Conservation (phyloP, 2,113 vertebrate species). For the Glareola pratincola region DNA sequence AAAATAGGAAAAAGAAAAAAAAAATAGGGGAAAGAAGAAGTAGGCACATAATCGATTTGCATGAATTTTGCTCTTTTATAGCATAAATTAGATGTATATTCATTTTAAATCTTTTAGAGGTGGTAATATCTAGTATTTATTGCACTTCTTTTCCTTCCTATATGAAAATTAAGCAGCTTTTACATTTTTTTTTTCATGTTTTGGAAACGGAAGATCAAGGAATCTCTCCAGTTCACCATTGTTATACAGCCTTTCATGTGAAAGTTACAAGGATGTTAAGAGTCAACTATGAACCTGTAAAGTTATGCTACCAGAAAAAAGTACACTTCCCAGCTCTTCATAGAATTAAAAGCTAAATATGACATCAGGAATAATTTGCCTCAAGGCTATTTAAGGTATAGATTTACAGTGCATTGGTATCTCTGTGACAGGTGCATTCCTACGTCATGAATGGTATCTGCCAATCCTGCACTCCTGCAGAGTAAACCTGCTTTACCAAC, state of each 20-base stretch:
- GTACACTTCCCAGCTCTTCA: not conserved
- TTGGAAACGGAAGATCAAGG: not conserved
- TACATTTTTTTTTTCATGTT: not conserved
- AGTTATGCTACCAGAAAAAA: not conserved
- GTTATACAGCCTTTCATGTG: not conserved
- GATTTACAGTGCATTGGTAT: not conserved
- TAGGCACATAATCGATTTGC: not conserved
- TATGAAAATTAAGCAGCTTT: not conserved
- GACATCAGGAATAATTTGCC: not conserved
- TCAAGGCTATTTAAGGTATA: not conserved
- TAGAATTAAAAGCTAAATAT: not conserved
- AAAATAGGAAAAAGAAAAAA: no score
- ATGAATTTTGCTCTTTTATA: not conserved
- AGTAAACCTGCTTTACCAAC: not conserved
- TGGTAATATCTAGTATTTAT: not conserved
- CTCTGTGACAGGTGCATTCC: not conserved
- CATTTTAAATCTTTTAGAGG: not conserved
- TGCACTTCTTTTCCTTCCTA: not conserved
- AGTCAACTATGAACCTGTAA: not conserved
- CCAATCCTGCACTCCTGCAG: not conserved
- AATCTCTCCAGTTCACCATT: not conserved
- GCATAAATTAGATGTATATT: not conserved
- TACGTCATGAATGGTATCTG: not conserved
- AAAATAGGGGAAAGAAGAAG: no score
- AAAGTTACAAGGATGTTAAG: not conserved